Evolutionary conservation across 2,888 invertebrate species (phyloP), one percentile per base, ranked within the genome.

Genomic region (Drosophila koepferae): DNA sequence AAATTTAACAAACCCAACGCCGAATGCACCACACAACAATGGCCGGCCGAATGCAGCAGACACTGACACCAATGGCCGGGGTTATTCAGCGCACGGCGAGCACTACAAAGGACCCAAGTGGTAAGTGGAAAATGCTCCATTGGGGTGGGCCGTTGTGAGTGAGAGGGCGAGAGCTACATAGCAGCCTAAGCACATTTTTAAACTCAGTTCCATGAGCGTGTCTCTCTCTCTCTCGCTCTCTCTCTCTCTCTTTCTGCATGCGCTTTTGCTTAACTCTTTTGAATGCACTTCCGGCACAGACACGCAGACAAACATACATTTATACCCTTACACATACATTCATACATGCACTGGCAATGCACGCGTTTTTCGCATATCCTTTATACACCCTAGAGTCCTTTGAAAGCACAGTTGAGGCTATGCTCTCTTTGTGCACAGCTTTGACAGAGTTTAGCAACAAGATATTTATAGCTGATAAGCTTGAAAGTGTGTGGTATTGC

Each of bases 21-120:
- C 82, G 66, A 84, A 83, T 81, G 81, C 68, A 40, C 49, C 72
- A 49, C 74, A 23, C 60, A 73, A 43, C 60, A 62, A 31, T 60
- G 34, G 28, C 59, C 62, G 46, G 48, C 40, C 55, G 44, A 23
- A 49, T 58, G 60, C 71, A 20, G 55, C 56, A 61, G 76, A 70
- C 69, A 77, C 34, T 70, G 72, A 56, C 69, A 72, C 74, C 78
- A 80, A 67, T 71, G 73, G 68, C 18, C 49, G 64, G 60, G 69
- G 56, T 34, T 77, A 77, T 66, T 38, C 77, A 49, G 76, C 65
- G 59, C 85, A 74, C 49, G 81, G 74, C 46, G 81, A 75, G 34
- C 86, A 89, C 69, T 92, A 91, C 88, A 92, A 89, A 81, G 92
- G 92, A 77, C 92, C 92, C 61, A 91, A 90, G 84, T 88, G 91